Base-by-base conservation (phyloP, 2,888 invertebrate genomes). In the Eupithecia subfuscata region DNA sequence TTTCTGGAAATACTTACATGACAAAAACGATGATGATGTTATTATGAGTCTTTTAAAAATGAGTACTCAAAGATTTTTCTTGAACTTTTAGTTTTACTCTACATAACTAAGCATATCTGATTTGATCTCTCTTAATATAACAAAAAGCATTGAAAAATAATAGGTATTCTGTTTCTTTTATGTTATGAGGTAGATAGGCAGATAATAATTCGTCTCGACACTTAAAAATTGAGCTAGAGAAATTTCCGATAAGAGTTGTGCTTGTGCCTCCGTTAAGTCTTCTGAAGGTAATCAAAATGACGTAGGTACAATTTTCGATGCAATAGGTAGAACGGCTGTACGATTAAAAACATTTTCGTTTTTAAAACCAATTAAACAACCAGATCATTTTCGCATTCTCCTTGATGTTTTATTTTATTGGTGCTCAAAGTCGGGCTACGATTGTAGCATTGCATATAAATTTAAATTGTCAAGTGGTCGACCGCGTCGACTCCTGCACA, bases 361-460 rank as follows among this genome's bases (percentile, higher is more conserved):
- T 64, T 34, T 18, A 34, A 30, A 34, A 34, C 34, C 18, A 64
- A 64, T 64, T 12, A 64, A 11, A 5, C 40, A 12, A 43, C 9
- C 18, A 45, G 14, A 22, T 22, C 0, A 40, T 22, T 43, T 68
- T 68, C 12, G 22, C 68, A 68, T 68, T 68, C 68, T 18, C 11
- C 12, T 67, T 16, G 11, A n/a, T 68, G 69, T 64, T 64, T 70
- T 70, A 69, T 64, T 64, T 70, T 70, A 69, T 70, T 74, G 43
- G 37, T 48, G 40, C 37, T 71, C 73, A 75, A 75, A 85, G 81
- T 80, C 78, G 80, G 79, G 81, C 86, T 82, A 71, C 83, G 83
- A 83, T 82, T 82, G 86, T 83, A 83, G 86, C 85, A 88, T 89
- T 90, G 89, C 88, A 89, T 90, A 91, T 92, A 92, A 92, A 93